These are phyloP conservation scores for Cerceris rybyensis DNA, from an alignment of 2,888 invertebrate genomes.

Conservation along the genomic window DNA sequence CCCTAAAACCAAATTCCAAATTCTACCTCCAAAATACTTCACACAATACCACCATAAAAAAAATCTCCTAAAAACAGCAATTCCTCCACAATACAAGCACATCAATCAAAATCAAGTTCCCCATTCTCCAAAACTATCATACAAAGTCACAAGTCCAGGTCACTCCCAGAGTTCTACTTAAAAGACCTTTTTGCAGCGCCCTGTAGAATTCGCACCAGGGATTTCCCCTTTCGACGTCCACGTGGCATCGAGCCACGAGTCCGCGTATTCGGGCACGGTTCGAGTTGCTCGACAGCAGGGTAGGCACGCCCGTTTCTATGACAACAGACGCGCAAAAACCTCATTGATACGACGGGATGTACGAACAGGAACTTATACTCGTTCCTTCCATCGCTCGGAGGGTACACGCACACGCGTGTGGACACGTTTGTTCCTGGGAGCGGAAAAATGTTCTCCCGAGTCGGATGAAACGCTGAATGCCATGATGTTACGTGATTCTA, in stretches of 20 bases:
- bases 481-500: neutral
- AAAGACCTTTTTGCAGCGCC: neutral
- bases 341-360: conserved; percentile 69
- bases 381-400: conserved; percentile 29
- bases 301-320: conserved; percentile 71
- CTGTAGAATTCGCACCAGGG: conserved; percentile 16
- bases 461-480: conserved; percentile 3
- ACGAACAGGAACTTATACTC: conserved; percentile 31
- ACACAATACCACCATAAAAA: too few relatives aligned
- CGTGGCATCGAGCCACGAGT: conserved; percentile 33
- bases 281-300: conserved; percentile 45
- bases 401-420: conserved; percentile 21
- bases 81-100: too few relatives aligned
- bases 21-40: too few relatives aligned
- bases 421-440: neutral
- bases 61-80: too few relatives aligned
- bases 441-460: conserved; percentile 24
- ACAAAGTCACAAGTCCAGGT: too few relatives aligned
- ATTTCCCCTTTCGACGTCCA: conserved; percentile 41
- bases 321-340: conserved; percentile 77
- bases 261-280: conserved; percentile 42
- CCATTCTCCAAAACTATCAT: too few relatives aligned
- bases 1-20: too few relatives aligned
- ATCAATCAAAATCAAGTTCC: too few relatives aligned
- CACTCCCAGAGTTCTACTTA: neutral